These are phyloP conservation scores for Callaeas wilsoni DNA, from an alignment of 2,113 vertebrate species.

Conservation along the genomic window DNA sequence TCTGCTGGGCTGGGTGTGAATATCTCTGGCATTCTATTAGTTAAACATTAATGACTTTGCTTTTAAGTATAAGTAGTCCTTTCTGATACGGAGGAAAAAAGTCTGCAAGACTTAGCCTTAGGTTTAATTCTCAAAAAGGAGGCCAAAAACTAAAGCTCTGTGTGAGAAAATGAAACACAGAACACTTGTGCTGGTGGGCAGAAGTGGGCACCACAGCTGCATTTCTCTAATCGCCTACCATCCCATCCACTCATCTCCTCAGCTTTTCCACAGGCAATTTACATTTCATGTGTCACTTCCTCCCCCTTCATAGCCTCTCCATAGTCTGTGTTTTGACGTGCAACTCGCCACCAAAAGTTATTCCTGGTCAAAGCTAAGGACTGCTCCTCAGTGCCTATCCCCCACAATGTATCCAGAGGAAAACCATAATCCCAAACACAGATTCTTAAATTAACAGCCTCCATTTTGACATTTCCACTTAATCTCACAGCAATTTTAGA, in stretches of 20 bases:
- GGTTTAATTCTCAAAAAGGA: not conserved
- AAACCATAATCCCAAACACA: not conserved
- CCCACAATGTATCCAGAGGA: not conserved
- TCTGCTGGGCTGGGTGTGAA: not conserved
- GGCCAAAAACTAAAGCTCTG: not conserved
- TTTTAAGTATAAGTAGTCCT: not conserved
- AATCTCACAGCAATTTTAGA: not conserved
- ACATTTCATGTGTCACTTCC: not conserved
- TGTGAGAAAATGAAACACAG: not conserved
- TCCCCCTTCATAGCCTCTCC: not conserved
- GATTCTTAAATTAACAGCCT: not conserved
- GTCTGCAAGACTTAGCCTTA: not conserved
- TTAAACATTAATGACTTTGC: not conserved
- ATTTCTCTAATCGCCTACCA: not conserved
- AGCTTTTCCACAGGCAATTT: not conserved
- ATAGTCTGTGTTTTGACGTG: not conserved
- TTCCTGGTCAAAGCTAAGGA: not conserved
- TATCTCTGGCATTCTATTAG: not conserved
- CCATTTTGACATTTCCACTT: not conserved
- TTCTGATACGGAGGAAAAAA: not conserved
- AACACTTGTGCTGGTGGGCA: not conserved
- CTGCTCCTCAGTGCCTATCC: not conserved
- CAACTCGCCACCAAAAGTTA: not conserved
- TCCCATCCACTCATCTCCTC: not conserved
- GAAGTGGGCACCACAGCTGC: not conserved